These are phyloP conservation scores for Hyaena hyaena DNA, from an alignment of 2,113 vertebrate species.

Conservation along the genomic window DNA sequence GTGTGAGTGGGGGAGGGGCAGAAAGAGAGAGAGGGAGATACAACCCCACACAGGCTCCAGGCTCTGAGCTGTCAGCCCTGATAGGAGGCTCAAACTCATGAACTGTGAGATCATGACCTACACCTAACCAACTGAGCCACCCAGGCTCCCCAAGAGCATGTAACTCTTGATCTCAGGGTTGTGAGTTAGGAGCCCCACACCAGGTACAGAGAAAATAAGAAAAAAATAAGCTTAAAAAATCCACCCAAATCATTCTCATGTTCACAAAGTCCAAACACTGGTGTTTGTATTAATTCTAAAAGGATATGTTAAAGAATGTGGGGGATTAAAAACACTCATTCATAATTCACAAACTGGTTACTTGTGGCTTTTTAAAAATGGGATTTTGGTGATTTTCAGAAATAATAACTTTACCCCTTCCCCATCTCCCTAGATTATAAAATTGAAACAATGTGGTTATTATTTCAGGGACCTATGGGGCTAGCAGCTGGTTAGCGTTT, in stretches of 20 bases:
- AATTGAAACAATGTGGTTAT: neutral
- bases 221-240: neutral
- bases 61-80: too few relatives aligned
- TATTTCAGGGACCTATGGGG: neutral
- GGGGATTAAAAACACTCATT: neutral
- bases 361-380: neutral
- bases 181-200: neutral
- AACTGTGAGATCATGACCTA: too few relatives aligned
- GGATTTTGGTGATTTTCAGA: constrained; percentile 30
- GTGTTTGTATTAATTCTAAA: neutral
- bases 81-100: too few relatives aligned
- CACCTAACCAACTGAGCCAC: too few relatives aligned
- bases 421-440: neutral
- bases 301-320: neutral
- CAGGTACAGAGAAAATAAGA: neutral
- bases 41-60: too few relatives aligned
- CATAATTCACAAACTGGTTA: neutral
- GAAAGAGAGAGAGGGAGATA: too few relatives aligned
- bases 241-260: neutral
- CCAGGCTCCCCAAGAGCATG: too few relatives aligned
- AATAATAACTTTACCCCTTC: neutral
- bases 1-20: too few relatives aligned
- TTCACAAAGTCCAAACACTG: neutral
- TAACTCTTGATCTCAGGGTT: neutral
- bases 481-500: neutral